A percentile compares a stretch with the other conserved stretches of the same genome.
These are phyloP conservation scores for Chrysogorgia sp. DNA, from an alignment of 92 coral and sea anemone species.

Conservation along the genomic window DNA sequence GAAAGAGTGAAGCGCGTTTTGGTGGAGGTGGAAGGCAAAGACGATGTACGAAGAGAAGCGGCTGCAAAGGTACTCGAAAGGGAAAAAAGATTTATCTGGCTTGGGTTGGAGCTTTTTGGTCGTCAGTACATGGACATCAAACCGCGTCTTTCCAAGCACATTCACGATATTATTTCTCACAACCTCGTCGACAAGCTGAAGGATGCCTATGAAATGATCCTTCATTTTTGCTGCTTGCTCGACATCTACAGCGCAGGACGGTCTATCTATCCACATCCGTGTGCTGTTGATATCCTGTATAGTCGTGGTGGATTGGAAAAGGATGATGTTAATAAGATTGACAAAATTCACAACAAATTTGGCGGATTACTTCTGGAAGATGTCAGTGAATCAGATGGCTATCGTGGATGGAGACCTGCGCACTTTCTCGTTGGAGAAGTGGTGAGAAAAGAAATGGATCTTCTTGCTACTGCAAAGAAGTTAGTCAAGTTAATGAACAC, in stretches of 20 bases:
- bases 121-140: conserved; percentile 55
- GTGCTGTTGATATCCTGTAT: conserved; percentile 52
- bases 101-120: conserved; percentile 67
- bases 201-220: conserved; percentile 41
- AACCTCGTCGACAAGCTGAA: conserved; percentile 9
- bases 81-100: conserved; percentile 66
- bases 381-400: conserved; percentile 50
- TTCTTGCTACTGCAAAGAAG: conserved; percentile 24
- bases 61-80: conserved; percentile 59
- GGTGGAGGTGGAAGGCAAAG: conserved; percentile 35
- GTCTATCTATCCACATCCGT: conserved; percentile 48
- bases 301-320: conserved; percentile 21
- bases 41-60: conserved; percentile 28
- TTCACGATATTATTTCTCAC: conserved; percentile 41
- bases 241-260: conserved; percentile 53
- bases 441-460: conserved; percentile 40
- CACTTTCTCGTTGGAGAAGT: conserved; percentile 69
- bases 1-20: conserved; percentile 51
- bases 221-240: conserved; percentile 57
- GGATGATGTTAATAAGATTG: neutral
- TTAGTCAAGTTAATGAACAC: conserved; percentile 6
- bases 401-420: conserved; percentile 70
- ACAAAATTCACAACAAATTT: conserved; percentile 52
- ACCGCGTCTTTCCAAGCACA: conserved; percentile 54
- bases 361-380: conserved; percentile 70